Evolutionary conservation across 2,113 vertebrate genomes (phyloP), one percentile per base, ranked within the genome.

Genomic region (Trochalopteron elliotii): DNA sequence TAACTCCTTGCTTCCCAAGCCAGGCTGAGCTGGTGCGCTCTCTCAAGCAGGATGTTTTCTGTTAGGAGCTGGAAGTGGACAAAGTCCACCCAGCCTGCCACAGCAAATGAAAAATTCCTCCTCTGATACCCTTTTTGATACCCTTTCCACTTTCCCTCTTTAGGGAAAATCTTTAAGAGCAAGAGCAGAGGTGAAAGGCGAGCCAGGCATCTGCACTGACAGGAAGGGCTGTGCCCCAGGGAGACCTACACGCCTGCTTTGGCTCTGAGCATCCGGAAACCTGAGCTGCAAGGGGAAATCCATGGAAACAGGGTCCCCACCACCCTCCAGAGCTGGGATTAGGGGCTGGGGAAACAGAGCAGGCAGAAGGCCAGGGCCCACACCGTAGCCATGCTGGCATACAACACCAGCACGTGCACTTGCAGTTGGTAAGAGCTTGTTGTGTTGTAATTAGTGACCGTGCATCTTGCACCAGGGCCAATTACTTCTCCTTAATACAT

Each of bases 401-500:
- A 74, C 90, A 91, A 37, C 71, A 70, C 55, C 86, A 87, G 89
- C 90, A 94, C 69, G 31, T 95, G 96, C 71, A 25, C 63, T 70
- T 69, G 67, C 60, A 93, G 74, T 81, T 57, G 86, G 89, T 86
- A 85, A 87, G 83, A 94, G 92, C 80, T 85, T 78, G 79, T 95
- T 91, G 82, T 87, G 79, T 18, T 91, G 92, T 91, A 96, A 97
- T 96, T 91, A 96, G 94, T 55, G 91, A 91, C 86, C 11, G 2
- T 76, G 95, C 94, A 95, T 95, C 84, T 74, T 90, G 95, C 96
- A 96, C 78, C 87, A 95, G 90, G 89, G 83, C 94, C 18, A 89
- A 94, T 94, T 97, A 96, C 86, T 89, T 90, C 87, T 93, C 82
- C 94, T 93, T 96, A 96, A 97, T 76, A 89, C 74, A 79, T 71